Conservation (phyloP, 2,888 invertebrate genomes). For the Oithona nana region DNA sequence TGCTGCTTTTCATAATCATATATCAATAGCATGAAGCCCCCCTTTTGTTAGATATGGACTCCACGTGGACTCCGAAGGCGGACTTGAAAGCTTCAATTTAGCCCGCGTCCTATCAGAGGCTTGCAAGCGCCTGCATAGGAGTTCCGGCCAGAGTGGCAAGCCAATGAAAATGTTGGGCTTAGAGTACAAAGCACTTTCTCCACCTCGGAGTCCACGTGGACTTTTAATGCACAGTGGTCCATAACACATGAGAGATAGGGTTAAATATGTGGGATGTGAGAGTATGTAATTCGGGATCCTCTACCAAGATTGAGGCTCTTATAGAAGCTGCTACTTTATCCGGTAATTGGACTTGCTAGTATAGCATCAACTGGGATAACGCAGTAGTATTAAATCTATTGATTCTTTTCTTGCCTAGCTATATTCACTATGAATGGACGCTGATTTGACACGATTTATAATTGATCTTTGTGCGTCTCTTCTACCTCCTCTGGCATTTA, state of each 20-base stretch:
- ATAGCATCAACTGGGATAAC: too few species aligned
- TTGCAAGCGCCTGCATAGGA: neutral
- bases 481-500: too few species aligned
- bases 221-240: neutral
- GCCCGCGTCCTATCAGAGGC: too few species aligned
- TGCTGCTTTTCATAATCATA: conserved; percentile 9
- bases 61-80: neutral
- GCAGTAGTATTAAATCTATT: too few species aligned
- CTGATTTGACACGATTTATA: too few species aligned
- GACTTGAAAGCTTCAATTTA: neutral
- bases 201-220: neutral
- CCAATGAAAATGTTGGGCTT: neutral
- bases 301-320: neutral
- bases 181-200: neutral
- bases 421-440: too few species aligned
- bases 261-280: neutral
- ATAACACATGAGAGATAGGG: neutral
- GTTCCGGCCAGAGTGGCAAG: neutral
- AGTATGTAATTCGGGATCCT: neutral
- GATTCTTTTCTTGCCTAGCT: too few species aligned
- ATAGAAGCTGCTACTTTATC: neutral
- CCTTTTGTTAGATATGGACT: neutral
- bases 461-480: too few species aligned
- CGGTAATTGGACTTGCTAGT: neutral
- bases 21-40: conserved; percentile 9